Evolutionary conservation across 2,888 invertebrate species (phyloP), one percentile per base, ranked within the genome.

Genomic region (Lagria hirta): DNA sequence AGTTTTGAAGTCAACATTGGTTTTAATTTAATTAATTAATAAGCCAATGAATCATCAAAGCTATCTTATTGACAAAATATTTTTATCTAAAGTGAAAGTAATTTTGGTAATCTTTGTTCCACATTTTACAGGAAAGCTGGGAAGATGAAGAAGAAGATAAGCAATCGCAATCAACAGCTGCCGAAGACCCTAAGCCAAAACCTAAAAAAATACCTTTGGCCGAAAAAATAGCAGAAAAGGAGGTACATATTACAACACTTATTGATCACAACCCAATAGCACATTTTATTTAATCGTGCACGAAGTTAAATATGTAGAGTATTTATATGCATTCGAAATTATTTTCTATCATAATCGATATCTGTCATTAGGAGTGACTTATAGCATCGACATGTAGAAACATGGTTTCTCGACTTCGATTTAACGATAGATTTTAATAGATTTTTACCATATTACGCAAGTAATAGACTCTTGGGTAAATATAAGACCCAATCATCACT

Each of bases 101-200:
- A 13, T 21, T 18, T 14, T 38, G 22, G 20, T 37, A 20, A 12
- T 41, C 29, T 20, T 11, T 16, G 1, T 15, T 43, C 3, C 2
- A 16, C 37, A 35, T 29, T 38, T 56, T 58, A 56, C 72, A 94
- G 93, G 94, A 94, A 65, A 91, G 86, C 71, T 95, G 95, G 95
- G 94, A 95, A 69, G 92, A 92, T 73, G 90, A 88, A 24, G 86
- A 89, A 56, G 84, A 83, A 64, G 90, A 90, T 61, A 85, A 87
- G 61, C 85, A 85, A 64, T 84, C 84, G 62, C 79, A 77, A 62
- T 79, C 80, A 46, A 46, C 52, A 35, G 22, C 42, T 16, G n/a
- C n/a, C n/a, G 49, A 77, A 7, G 51, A 51, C 21, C 48, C 48
- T 64, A 34, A 73, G 78, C 42, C 37, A 49, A 80, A 81, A 60